Conservation (phyloP, 2,113 vertebrate genomes). For the Macrotis lagotis region DNA sequence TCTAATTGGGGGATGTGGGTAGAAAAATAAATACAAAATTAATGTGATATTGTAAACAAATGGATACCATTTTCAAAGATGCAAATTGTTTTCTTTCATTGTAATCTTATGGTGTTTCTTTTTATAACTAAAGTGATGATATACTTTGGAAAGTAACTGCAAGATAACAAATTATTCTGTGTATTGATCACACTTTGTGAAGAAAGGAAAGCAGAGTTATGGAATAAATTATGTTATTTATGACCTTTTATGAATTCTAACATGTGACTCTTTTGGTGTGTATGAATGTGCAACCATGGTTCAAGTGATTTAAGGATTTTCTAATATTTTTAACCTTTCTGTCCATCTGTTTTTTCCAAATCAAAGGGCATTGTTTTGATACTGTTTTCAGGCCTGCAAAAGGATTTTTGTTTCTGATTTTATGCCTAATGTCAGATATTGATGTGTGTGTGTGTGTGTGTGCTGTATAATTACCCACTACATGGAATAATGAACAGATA, state of each 20-base stretch:
- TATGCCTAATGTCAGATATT: not conserved
- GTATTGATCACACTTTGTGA: slow-evolving; percentile 34
- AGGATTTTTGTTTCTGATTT: not conserved
- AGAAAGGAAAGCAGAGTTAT: not conserved
- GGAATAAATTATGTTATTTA: slow-evolving; percentile 20
- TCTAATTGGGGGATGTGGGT: slow-evolving; percentile 33
- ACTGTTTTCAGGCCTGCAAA: not conserved
- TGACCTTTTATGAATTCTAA: slow-evolving; percentile 22
- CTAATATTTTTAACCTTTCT: slow-evolving; percentile 39
- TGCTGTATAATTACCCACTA: no score
- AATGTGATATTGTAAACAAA: slow-evolving; percentile 43
- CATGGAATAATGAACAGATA: no score
- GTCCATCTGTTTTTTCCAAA: slow-evolving; percentile 28
- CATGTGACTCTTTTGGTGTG: not conserved
- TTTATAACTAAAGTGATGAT: slow-evolving; percentile 9
- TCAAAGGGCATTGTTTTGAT: not conserved
- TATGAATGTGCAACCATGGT: not conserved
- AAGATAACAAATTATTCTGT: slow-evolving; percentile 39
- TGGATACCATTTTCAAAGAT: slow-evolving; percentile 49
- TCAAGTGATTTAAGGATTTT: slow-evolving; percentile 30
- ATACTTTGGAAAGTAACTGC: slow-evolving; percentile 44
- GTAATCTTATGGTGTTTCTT: slow-evolving; percentile 23
- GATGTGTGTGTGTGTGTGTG: not conserved
- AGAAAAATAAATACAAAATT: slow-evolving; percentile 45
- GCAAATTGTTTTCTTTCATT: slow-evolving; percentile 23